Evolutionary conservation across 2,113 vertebrate genomes (phyloP).

Genomic region (Carollia perspicillata): DNA sequence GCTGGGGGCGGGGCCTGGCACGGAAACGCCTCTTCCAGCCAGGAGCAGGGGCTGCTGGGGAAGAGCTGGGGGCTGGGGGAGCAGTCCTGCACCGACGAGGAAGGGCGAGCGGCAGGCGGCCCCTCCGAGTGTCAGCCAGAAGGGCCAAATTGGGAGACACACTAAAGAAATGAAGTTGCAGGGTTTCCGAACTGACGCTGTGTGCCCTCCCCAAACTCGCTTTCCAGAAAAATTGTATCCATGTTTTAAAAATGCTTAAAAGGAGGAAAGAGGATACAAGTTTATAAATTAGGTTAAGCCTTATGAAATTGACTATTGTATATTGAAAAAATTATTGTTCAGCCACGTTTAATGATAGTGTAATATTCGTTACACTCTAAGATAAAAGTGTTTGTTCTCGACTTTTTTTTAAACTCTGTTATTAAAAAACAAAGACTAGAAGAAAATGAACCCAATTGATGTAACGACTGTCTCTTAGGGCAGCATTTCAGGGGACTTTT

Average conservation of each 20-base stretch:
- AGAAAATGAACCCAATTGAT: background rate
- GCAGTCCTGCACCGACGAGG: background rate
- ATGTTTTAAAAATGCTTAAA: background rate
- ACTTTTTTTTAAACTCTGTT: background rate
- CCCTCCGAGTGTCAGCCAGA: background rate
- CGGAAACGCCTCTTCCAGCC: background rate
- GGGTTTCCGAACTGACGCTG: background rate
- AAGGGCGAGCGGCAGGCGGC: fast-evolving
- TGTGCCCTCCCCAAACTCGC: background rate
- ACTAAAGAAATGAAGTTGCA: background rate
- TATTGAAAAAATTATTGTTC: background rate
- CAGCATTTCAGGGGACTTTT: background rate
- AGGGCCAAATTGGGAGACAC: background rate
- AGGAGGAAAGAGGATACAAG: background rate
- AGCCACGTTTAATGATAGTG: background rate
- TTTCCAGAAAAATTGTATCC: background rate
- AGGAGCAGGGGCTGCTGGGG: background rate
- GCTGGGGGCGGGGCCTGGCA: too few relatives aligned
- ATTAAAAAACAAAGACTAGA: background rate
- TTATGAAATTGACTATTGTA: background rate
- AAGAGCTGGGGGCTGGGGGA: background rate
- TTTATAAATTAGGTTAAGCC: background rate
- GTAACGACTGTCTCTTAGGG: background rate
- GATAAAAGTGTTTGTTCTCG: background rate
- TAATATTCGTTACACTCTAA: fast-evolving